Evolutionary conservation across 2,888 invertebrate species (phyloP).

Genomic region (Agapostemon virescens): DNA sequence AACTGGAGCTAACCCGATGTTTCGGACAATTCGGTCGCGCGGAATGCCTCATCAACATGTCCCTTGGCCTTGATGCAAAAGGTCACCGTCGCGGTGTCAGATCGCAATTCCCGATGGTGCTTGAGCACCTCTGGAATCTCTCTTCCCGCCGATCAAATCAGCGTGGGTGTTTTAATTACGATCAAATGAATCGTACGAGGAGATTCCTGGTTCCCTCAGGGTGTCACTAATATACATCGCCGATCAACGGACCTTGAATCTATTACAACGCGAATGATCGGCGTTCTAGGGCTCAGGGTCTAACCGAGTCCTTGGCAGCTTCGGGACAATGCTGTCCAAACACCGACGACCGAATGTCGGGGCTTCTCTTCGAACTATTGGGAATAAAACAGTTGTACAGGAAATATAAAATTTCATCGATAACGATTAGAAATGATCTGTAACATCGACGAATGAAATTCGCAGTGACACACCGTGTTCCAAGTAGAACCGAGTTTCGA

Average conservation of each 20-base stretch:
- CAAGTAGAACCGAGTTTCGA: background rate
- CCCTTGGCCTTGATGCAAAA: slow-evolving; percentile 17
- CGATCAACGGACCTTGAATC: slow-evolving; percentile 51
- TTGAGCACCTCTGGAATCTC: slow-evolving; percentile 57
- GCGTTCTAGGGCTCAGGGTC: slow-evolving; percentile 41
- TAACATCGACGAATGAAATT: background rate
- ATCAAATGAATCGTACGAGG: slow-evolving; percentile 55
- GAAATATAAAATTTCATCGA: background rate
- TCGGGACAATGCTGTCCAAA: slow-evolving; percentile 37
- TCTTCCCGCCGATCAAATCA: slow-evolving; percentile 60
- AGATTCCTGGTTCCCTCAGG: slow-evolving; percentile 48
- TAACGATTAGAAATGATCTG: background rate
- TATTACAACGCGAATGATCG: slow-evolving; percentile 40
- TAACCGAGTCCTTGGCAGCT: slow-evolving; percentile 11
- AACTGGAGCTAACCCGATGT: background rate
- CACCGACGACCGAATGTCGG: background rate
- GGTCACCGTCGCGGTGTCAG: slow-evolving; percentile 48
- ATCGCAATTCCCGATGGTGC: slow-evolving; percentile 52
- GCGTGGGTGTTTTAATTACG: slow-evolving; percentile 70
- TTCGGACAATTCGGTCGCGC: slow-evolving; percentile 8
- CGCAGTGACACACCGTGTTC: too few species aligned
- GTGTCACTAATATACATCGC: slow-evolving; percentile 52
- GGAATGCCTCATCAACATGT: slow-evolving; percentile 31
- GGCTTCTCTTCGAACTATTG: background rate
- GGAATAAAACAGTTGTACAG: background rate